Conservation (phyloP, 2,888 invertebrate genomes). For the Tholera decimalis region DNA sequence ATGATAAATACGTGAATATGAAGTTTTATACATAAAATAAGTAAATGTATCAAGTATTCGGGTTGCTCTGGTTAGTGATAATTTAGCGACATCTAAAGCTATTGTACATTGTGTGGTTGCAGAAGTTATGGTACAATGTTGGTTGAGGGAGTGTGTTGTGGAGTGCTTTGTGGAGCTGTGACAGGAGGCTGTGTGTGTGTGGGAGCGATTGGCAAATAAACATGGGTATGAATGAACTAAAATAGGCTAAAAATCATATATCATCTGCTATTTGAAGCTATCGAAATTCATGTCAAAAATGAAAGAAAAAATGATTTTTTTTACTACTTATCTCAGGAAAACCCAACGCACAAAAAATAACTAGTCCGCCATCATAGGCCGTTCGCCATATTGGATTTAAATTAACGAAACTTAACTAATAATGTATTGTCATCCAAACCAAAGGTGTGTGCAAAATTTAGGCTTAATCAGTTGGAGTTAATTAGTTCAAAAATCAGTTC, state of each 20-base stretch:
- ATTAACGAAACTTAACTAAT: too few relatives aligned
- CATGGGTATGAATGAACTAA: neutral
- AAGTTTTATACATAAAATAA: conserved; percentile 9
- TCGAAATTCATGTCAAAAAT: neutral
- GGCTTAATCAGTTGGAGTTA: too few relatives aligned
- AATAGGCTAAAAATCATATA: neutral
- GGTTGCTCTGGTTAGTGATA: conserved; percentile 50
- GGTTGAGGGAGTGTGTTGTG: neutral
- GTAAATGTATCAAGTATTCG: conserved; percentile 26
- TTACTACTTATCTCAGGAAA: too few relatives aligned
- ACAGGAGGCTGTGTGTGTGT: neutral
- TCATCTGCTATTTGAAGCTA: neutral
- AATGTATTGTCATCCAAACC: too few relatives aligned
- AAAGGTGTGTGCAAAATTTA: too few relatives aligned
- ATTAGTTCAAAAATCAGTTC: too few relatives aligned
- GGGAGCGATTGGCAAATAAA: neutral
- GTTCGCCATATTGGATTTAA: too few relatives aligned
- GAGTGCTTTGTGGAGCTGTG: neutral
- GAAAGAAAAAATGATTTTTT: neutral
- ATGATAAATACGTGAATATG: conserved; percentile 30
- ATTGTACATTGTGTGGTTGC: conserved; percentile 8
- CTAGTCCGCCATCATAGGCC: too few relatives aligned
- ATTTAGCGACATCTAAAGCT: conserved; percentile 58
- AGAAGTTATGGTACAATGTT: neutral
- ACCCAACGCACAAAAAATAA: too few relatives aligned